Evolutionary conservation across 2,888 invertebrate genomes (phyloP), one percentile per base, ranked within the genome.

Genomic region (Anticlea derivata): DNA sequence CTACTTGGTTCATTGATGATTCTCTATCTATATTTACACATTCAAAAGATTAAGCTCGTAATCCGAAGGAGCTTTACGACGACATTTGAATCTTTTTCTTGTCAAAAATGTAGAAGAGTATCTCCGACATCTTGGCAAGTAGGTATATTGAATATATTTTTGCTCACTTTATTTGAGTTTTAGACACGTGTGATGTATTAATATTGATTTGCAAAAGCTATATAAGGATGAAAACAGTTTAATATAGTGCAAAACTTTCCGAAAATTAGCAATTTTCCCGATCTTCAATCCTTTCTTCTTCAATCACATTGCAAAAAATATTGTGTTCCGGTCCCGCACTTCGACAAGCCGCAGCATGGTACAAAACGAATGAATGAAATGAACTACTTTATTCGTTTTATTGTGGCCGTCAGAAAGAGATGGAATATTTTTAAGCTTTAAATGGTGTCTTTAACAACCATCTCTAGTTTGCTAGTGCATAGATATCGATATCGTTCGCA

Each of bases 101-200:
- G 86, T 85, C 86, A 86, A 87, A 89, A 81, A 80, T 76, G 79
- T 77, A 80, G 73, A 78, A 75, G 78, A 85, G 75, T 83, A 83
- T 82, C 81, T 86, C 87, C 83, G 90, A 89, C 90, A 90, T 90
- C 86, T 89, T 90, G 88, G 74, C 65, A 74, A 67, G 75, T n/a
- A n/a, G n/a, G n/a, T 78, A 69, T 72, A 72, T 63, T 72, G 75
- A 68, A 73, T 71, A 10, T 76, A 76, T 70, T 77, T 76, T 50
- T 73, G 69, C 68, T 70, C 75, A 67, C 27, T 56, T 65, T 64
- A 7, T 54, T 65, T 63, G 57, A 73, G 67, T 63, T 72, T 66
- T 22, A 30, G 45, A 44, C 27, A 44, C 33, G 23, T 63, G 60
- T 61, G 58, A 63, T 65, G 63, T 66, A 65, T 65, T 65, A 13